These are phyloP conservation scores for Caiman crocodilus DNA, from an alignment of 2,797 vertebrate genomes.

Conservation along the genomic window DNA sequence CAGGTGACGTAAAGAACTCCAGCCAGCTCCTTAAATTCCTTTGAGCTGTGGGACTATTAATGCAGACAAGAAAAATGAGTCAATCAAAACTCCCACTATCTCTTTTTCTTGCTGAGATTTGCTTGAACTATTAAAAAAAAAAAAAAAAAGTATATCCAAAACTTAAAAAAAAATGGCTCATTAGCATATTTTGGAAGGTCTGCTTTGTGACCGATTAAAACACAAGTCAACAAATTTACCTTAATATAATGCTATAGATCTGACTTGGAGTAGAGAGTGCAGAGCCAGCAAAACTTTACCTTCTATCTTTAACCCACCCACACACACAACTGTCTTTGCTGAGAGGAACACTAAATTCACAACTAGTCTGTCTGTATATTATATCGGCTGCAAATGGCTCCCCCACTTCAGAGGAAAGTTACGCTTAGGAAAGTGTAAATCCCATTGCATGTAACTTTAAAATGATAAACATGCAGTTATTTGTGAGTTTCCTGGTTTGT, in stretches of 20 bases:
- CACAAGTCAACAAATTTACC: not conserved
- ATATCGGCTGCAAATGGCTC: not conserved
- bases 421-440: not conserved
- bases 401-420: not conserved
- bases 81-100: not conserved
- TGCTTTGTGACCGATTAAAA: not conserved
- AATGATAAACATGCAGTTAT: constrained; percentile 13
- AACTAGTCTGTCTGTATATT: not conserved
- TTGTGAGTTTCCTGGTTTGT: constrained; percentile 24
- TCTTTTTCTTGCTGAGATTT: not conserved
- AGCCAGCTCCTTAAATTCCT: constrained; percentile 47
- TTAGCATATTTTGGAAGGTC: rapidly evolving
- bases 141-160: not conserved
- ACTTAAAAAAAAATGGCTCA: not conserved
- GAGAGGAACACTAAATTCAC: not conserved
- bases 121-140: not conserved
- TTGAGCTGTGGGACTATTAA: not conserved
- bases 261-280: constrained; percentile 40
- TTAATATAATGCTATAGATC: not conserved
- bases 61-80: no score
- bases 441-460: not conserved
- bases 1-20: not conserved
- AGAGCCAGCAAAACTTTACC: constrained; percentile 13
- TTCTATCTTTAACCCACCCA: not conserved
- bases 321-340: not conserved